A percentile compares a stretch with the other conserved stretches of the same genome.
Evolutionary conservation across 2,888 invertebrate genomes (phyloP).

Genomic region (Apeira syringaria): DNA sequence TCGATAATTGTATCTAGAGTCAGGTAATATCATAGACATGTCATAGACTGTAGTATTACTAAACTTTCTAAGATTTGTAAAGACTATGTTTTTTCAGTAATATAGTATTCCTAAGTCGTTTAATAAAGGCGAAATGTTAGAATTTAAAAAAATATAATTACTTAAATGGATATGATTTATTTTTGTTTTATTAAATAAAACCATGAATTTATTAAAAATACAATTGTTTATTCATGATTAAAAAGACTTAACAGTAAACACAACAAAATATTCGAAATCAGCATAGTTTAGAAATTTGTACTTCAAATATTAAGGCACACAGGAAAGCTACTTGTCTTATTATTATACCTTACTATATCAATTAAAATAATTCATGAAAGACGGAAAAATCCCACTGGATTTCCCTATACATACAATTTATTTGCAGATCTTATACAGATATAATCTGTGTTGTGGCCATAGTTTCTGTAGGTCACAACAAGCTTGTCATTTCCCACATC

Average conservation of each 20-base stretch:
- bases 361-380: no score
- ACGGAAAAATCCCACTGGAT: no score
- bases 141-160: constrained; percentile 44
- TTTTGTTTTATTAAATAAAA: constrained; percentile 21
- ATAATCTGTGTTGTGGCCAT: no score
- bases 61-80: constrained; percentile 43
- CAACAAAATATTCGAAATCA: constrained; percentile 4
- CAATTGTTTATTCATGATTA: constrained; percentile 5
- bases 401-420: no score
- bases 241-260: neutral
- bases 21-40: constrained; percentile 22
- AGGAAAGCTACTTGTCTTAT: no score
- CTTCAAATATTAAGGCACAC: constrained; percentile 12
- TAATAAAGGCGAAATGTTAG: constrained; percentile 38
- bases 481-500: no score
- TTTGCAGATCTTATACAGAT: no score
- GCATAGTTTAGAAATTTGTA: constrained; percentile 11
- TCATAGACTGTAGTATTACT: constrained; percentile 32
- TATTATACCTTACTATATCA: no score
- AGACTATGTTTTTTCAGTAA: constrained; percentile 29
- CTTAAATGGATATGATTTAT: constrained; percentile 24
- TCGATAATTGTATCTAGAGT: constrained; percentile 26
- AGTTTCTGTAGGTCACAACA: no score
- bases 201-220: constrained; percentile 1
- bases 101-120: constrained; percentile 21